Percentiles rank a stretch among this genome's conserved stretches.
Evolutionary conservation across 2,888 invertebrate genomes (phyloP).

Genomic region (Didymodactylos carnosus): DNA sequence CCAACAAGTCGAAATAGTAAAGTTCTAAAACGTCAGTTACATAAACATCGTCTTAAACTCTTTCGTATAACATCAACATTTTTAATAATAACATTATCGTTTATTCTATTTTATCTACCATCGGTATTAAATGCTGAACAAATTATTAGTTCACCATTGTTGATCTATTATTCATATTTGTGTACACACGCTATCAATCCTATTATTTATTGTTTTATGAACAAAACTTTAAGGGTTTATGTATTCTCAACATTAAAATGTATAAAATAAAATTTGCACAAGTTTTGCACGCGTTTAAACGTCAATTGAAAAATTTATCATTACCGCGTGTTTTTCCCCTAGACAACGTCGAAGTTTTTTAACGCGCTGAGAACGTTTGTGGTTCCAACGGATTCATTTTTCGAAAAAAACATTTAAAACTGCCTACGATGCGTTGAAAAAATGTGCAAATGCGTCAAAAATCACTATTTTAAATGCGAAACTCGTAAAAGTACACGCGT

Average conservation of each 20-base stretch:
- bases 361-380: too few species aligned
- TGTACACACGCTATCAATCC: slow-evolving; percentile 12
- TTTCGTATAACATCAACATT: slow-evolving; percentile 9
- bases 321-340: too few species aligned
- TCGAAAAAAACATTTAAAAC: too few species aligned
- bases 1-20: neutral
- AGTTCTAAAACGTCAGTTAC: neutral
- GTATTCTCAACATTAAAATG: neutral
- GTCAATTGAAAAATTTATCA: too few species aligned
- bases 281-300: too few species aligned
- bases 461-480: too few species aligned
- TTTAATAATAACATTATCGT: slow-evolving; percentile 8
- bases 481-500: too few species aligned
- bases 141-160: neutral
- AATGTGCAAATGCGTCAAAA: too few species aligned
- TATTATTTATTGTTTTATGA: slow-evolving; percentile 13
- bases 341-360: too few species aligned
- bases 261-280: too few species aligned
- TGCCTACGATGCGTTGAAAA: too few species aligned
- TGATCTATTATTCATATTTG: slow-evolving; percentile 9
- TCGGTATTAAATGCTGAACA: slow-evolving; percentile 8
- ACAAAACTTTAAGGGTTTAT: slow-evolving; percentile 1
- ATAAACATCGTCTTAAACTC: neutral
- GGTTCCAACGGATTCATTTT: too few species aligned
- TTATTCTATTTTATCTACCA: slow-evolving; percentile 7